phyloP scores from a whole-genome alignment of 1,140 invertebrate species.

The Triops longicaudatus region DNA sequence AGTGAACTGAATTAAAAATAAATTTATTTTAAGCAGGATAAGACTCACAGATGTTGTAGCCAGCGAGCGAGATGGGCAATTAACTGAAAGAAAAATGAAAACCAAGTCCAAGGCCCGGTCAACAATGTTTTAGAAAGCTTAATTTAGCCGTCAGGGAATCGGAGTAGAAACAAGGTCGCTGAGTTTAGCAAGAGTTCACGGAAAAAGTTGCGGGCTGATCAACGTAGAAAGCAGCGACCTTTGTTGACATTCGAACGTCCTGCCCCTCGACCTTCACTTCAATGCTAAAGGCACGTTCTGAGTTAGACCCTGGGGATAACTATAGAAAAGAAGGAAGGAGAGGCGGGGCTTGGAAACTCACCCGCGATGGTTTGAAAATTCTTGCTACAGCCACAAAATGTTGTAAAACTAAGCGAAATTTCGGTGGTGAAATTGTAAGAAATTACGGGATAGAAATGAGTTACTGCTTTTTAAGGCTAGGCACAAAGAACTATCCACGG shows the following conservation, averaged over 20 bases:
- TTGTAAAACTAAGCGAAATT: too few relatives aligned
- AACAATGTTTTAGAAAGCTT: neutral
- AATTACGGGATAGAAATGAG: too few relatives aligned
- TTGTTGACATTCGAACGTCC: conserved; percentile 12
- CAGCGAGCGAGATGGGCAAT: neutral
- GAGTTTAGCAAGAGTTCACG: neutral
- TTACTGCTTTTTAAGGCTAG: too few relatives aligned
- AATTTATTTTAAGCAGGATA: neutral
- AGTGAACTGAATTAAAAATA: neutral
- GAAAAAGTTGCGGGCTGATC: neutral
- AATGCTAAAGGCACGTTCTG: neutral
- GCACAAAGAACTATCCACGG: neutral
- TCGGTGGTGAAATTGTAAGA: too few relatives aligned
- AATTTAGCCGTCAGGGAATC: neutral
- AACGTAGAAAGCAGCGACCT: neutral
- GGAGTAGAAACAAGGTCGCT: neutral
- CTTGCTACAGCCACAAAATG: too few relatives aligned
- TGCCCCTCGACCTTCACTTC: conserved; percentile 4
- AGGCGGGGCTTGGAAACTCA: too few relatives aligned
- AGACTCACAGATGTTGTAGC: neutral
- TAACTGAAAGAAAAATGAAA: too few relatives aligned
- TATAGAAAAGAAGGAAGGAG: too few relatives aligned
- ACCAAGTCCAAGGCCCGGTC: neutral
- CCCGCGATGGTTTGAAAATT: too few relatives aligned
- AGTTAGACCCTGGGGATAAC: too few relatives aligned